A percentile compares a stretch with the other conserved stretches of the same genome.
These are phyloP conservation scores for Kobus ellipsiprymnus DNA, from an alignment of 2,113 vertebrate genomes.

Conservation along the genomic window DNA sequence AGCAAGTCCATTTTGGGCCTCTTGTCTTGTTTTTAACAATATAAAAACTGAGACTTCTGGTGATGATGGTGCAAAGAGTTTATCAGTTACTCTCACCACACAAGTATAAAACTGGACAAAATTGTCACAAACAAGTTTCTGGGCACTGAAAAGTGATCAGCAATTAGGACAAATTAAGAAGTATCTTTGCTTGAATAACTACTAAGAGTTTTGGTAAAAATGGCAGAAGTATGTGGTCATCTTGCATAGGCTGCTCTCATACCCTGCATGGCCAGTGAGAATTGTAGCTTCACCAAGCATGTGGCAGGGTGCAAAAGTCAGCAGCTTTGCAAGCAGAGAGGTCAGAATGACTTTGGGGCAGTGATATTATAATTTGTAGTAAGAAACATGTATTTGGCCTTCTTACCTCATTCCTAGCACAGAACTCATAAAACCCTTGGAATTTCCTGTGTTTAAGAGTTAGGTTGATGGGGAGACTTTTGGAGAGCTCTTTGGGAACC, in stretches of 20 bases:
- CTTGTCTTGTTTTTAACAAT: not conserved
- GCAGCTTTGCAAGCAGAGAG: not conserved
- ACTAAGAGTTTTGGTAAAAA: not conserved
- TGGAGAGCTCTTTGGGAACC: not conserved
- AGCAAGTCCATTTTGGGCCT: not conserved
- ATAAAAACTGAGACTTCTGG: not conserved
- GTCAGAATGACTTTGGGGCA: not conserved
- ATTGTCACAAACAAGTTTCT: not conserved
- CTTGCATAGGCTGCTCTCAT: not conserved
- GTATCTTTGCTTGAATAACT: not conserved
- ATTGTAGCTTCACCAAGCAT: not conserved
- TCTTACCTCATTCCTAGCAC: not conserved
- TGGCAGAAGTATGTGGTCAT: not conserved
- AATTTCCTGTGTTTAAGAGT: not conserved
- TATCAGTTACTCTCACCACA: not conserved
- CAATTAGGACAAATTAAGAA: not conserved
- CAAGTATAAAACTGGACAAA: not conserved
- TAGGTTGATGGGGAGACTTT: not conserved
- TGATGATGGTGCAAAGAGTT: not conserved
- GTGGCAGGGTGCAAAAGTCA: not conserved
- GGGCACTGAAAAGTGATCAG: not conserved
- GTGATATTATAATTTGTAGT: not conserved
- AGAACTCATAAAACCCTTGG: not conserved
- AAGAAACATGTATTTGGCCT: not conserved
- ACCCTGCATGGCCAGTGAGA: not conserved